Evolutionary conservation across 2,888 invertebrate genomes (phyloP).

Genomic region (Chymomyza amoena): DNA sequence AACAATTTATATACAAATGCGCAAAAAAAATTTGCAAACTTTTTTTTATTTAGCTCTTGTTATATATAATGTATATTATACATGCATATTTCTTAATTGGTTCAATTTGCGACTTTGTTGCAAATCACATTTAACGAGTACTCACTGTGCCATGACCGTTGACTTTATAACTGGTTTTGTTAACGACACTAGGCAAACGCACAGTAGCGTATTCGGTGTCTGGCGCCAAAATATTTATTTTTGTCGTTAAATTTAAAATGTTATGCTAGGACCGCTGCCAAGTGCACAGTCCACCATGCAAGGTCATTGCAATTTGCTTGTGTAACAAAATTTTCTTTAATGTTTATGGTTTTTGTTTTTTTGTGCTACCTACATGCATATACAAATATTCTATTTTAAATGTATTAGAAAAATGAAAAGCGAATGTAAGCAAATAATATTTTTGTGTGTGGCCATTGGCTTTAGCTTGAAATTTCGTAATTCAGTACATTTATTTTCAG

Average conservation of each 20-base stretch:
- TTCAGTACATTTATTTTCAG: constrained; percentile 42
- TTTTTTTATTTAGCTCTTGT: background rate
- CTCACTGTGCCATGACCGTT: constrained; percentile 55
- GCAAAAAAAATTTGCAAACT: background rate
- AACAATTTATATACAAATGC: background rate
- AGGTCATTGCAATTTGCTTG: constrained; percentile 53
- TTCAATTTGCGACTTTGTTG: background rate
- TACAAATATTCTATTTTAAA: constrained; percentile 34
- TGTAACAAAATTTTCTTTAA: constrained; percentile 21
- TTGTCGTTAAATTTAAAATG: background rate
- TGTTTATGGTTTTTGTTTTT: constrained; percentile 3
- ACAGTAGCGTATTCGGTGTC: constrained; percentile 37
- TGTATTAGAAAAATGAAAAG: constrained; percentile 32
- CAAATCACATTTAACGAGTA: constrained; percentile 17
- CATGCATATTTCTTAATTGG: background rate
- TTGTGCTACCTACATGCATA: background rate
- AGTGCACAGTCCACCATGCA: constrained; percentile 30
- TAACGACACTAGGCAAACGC: constrained; percentile 5
- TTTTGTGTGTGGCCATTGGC: constrained; percentile 28
- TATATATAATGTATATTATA: background rate
- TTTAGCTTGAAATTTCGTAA: constrained; percentile 50
- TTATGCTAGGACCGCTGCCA: constrained; percentile 37
- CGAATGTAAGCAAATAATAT: constrained; percentile 29
- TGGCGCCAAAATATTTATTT: constrained; percentile 25
- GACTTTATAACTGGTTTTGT: constrained; percentile 60